phyloP scores from a whole-genome alignment of 23 tunicate species.

The Ascidia mentula region DNA sequence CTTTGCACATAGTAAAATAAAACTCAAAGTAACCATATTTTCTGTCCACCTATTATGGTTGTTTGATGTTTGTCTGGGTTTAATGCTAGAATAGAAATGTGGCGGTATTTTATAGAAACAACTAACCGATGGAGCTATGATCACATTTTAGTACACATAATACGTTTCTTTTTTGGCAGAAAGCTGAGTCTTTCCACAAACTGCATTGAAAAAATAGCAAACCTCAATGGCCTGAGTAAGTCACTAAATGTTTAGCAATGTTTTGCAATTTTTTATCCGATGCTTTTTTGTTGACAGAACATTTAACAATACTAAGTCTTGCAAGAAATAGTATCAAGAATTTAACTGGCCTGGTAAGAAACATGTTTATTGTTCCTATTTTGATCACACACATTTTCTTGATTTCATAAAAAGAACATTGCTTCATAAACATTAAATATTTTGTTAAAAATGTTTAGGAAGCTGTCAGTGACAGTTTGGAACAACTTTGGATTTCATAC shows the following conservation, averaged over 20 bases:
- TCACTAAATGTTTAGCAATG: neutral
- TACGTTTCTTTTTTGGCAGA: slow-evolving; percentile 32
- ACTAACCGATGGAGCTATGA: too few relatives aligned
- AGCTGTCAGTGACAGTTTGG: slow-evolving; percentile 89
- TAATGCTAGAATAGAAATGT: too few relatives aligned
- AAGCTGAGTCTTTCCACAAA: slow-evolving; percentile 85
- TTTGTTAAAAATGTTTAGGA: too few relatives aligned
- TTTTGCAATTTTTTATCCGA: neutral
- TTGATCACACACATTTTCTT: neutral
- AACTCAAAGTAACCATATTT: neutral
- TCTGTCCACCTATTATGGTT: neutral
- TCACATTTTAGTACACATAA: too few relatives aligned
- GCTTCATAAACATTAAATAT: neutral
- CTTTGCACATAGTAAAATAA: too few relatives aligned
- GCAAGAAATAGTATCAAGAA: slow-evolving; percentile 96
- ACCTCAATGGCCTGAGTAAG: slow-evolving; percentile 92
- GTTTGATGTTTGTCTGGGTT: too few relatives aligned
- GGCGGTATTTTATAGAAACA: too few relatives aligned
- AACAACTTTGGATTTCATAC: slow-evolving; percentile 96
- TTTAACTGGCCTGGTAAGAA: slow-evolving; percentile 82
- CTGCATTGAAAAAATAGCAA: slow-evolving; percentile 93
- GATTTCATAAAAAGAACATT: neutral
- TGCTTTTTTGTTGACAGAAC: slow-evolving; percentile 33
- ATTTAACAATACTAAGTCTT: slow-evolving; percentile 75
- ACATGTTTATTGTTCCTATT: neutral